Evolutionary conservation across 2,113 vertebrate species (phyloP), one percentile per base, ranked within the genome.

Genomic region (Channa argus): DNA sequence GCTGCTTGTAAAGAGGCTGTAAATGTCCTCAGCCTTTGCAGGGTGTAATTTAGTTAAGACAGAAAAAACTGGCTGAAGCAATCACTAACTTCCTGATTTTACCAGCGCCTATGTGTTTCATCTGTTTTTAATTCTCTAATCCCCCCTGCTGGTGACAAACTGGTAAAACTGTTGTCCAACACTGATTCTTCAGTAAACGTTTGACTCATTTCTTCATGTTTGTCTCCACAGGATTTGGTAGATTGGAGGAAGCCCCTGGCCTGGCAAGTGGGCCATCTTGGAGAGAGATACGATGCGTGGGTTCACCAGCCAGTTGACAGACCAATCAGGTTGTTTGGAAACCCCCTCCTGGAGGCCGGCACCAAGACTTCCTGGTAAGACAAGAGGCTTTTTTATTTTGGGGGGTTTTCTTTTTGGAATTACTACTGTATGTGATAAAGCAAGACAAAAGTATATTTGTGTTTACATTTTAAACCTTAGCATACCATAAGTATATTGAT

Each of bases 201-300:
- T 9, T n/a, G 2, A 33, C 7, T 41, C 0, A 13, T 37, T 51
- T 71, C 1, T 9, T 5, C 33, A 46, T 2, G 0, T 8, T 52
- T 56, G 34, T 67, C 2, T 64, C 51, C 10, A 3, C 88, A 99
- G 98, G 98, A 99, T 78, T 88, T 99, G 83, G 97, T 99, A 5
- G 96, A 99, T 91, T 99, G 98, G 98, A 70, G 53, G 71, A 98
- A 97, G 86, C 97, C 97, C 2, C 85, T 99, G 63, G 94, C 97
- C 3, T 99, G 97, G 97, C 97, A 99, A 88, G 98, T 99, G 45
- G 97, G 97, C 54, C 83, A 96, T 88, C 85, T 99, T 8, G 93
- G 96, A 15, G 98, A 99, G 88, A 97, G 97, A 65, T 99, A 99
- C 0, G 95, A 98, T 0, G 95, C 97, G 0, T 99, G 98, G 98